These are phyloP conservation scores for Ethmia dodecea DNA, from an alignment of 2,888 invertebrate species.

Conservation along the genomic window DNA sequence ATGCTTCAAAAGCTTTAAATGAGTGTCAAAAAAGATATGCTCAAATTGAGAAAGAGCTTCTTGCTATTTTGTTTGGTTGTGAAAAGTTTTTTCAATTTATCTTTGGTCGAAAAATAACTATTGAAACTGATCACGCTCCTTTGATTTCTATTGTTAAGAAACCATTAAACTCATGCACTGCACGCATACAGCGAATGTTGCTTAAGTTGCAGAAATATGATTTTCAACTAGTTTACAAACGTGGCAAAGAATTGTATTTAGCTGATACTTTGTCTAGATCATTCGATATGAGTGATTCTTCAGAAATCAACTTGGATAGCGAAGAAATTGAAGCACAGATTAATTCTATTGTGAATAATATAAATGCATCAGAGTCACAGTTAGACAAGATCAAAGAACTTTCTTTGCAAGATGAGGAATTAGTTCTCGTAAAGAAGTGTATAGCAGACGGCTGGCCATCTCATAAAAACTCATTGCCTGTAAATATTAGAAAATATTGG, in stretches of 20 bases:
- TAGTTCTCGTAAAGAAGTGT: too few species aligned
- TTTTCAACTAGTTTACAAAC: slow-evolving; percentile 13
- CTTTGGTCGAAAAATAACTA: slow-evolving; percentile 13
- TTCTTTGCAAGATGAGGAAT: too few species aligned
- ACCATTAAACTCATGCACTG: slow-evolving; percentile 10
- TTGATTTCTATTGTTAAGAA: slow-evolving; percentile 16
- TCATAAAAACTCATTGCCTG: too few species aligned
- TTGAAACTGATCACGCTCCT: slow-evolving; percentile 22
- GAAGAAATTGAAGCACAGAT: too few species aligned
- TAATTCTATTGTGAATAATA: too few species aligned
- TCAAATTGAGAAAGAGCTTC: slow-evolving; percentile 20
- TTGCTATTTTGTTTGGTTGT: too few species aligned
- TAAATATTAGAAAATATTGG: too few species aligned
- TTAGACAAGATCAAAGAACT: too few species aligned
- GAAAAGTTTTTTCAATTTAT: slow-evolving; percentile 18
- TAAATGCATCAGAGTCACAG: too few species aligned
- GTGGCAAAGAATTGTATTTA: slow-evolving; percentile 16
- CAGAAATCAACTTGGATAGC: too few species aligned
- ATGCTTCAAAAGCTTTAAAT: slow-evolving; percentile 16
- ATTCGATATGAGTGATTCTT: too few species aligned
- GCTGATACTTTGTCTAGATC: slow-evolving; percentile 15
- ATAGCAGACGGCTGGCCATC: too few species aligned
- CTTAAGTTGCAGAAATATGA: slow-evolving; percentile 17
- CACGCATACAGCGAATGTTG: slow-evolving; percentile 17
- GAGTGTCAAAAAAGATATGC: slow-evolving; percentile 14